Evolutionary conservation across 2,113 vertebrate genomes (phyloP).

Genomic region (Zosterops borbonicus): DNA sequence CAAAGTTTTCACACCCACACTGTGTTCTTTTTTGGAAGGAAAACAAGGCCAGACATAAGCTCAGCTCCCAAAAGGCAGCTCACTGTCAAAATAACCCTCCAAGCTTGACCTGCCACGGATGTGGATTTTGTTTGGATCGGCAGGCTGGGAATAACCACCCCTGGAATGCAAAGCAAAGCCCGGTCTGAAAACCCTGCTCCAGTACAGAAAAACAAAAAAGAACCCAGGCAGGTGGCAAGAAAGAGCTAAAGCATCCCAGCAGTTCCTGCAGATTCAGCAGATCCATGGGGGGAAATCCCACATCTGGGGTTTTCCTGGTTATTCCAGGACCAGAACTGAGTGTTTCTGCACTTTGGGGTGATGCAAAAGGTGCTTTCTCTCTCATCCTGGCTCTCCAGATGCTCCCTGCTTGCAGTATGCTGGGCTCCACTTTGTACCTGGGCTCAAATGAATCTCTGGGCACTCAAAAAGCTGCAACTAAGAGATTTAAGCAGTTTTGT

Average conservation of each 20-base stretch:
- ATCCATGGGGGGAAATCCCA: background rate
- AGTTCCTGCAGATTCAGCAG: background rate
- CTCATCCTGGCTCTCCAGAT: background rate
- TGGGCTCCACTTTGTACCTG: background rate
- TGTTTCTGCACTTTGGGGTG: background rate
- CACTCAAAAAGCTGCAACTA: background rate
- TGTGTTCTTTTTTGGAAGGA: background rate
- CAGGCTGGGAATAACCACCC: background rate
- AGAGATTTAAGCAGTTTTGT: background rate
- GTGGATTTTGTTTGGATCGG: background rate
- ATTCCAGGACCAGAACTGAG: background rate
- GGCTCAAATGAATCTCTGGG: background rate
- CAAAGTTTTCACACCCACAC: background rate
- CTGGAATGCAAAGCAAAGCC: background rate
- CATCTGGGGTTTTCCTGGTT: background rate
- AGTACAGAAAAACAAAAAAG: background rate
- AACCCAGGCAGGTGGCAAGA: accelerated
- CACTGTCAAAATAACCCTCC: background rate
- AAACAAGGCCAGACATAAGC: background rate
- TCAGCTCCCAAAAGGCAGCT: background rate
- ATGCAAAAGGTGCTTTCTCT: background rate
- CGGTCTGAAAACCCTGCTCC: background rate
- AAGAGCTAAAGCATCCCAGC: background rate
- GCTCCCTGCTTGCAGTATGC: background rate
- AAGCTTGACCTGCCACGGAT: background rate